Base-by-base conservation (phyloP, 1,140 invertebrate genomes). In the Phocides pigmalion region DNA sequence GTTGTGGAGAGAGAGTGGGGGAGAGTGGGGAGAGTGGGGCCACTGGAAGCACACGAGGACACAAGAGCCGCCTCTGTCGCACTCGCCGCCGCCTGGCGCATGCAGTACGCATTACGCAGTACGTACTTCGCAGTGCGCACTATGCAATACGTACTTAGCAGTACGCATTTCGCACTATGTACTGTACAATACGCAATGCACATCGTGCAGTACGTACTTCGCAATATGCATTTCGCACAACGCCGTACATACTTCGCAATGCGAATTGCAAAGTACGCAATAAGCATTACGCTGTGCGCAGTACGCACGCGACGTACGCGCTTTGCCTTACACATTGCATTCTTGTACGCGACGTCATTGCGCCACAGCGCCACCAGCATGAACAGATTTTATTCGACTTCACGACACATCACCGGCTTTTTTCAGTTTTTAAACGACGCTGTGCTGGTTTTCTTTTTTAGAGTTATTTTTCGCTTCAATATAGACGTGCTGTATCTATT, bases 41-140 rank as follows among this genome's bases (percentile, higher is more conserved):
- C 80, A 82, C 86, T 87, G 85, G 85, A 87, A 85, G 85, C 83
- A 88, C 82, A 77, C 74, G 82, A 79, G 82, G 80, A 78, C 79
- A 81, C 76, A 50, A 76, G 76, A 72, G 72, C 76, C 73, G 74
- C 79, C 78, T 73, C 76, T 64, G 67, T 66, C 73, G 73, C 81
- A 72, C 68, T 62, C 51, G 66, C 70, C 58, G 74, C 49, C 65
- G 77, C 78, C n/a, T 70, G 58, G 53, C 59, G 66, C 68, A 16
- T 46, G 42, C 17, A 9, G 41, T 16, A 14, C 22, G 22, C n/a
- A n/a, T n/a, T n/a, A n/a, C n/a, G n/a, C n/a, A n/a, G n/a, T n/a
- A n/a, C n/a, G n/a, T n/a, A n/a, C n/a, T n/a, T n/a, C n/a, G n/a
- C n/a, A n/a, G n/a, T n/a, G n/a, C n/a, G n/a, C n/a, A n/a, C n/a